phyloP scores from a whole-genome alignment of 2,888 invertebrate genomes.

The Shargacucullia verbasci region DNA sequence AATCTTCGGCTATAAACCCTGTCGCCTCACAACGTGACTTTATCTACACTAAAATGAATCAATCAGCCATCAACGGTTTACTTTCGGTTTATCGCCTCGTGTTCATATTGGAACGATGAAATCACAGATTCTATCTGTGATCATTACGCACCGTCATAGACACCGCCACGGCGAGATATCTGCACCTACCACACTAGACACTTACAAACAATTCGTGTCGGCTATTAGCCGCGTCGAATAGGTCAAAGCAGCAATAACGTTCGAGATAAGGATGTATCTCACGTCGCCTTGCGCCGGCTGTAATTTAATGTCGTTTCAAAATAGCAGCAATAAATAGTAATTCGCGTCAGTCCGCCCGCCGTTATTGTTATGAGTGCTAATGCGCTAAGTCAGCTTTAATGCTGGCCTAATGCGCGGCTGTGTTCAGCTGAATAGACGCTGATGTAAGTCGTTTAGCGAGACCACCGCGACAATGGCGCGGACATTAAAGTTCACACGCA shows the following conservation, averaged over 20 bases:
- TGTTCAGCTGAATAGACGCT: constrained; percentile 61
- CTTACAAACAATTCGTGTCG: constrained; percentile 61
- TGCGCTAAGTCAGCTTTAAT: constrained; percentile 71
- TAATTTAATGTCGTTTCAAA: constrained; percentile 72
- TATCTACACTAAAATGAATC: constrained; percentile 79
- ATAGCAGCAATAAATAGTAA: constrained; percentile 75
- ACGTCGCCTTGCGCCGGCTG: constrained; percentile 52
- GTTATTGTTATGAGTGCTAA: constrained; percentile 76
- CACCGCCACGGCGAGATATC: constrained; percentile 27
- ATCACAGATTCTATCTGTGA: constrained; percentile 56
- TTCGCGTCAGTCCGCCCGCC: constrained; percentile 66
- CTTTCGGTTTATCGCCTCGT: constrained; percentile 66
- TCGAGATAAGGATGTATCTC: constrained; percentile 64
- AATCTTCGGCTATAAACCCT: constrained; percentile 72
- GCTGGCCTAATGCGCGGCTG: constrained; percentile 66
- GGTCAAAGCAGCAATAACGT: constrained; percentile 67
- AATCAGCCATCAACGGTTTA: constrained; percentile 74
- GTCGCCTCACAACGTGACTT: constrained; percentile 69
- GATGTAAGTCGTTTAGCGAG: constrained; percentile 68
- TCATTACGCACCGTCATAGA: constrained; percentile 51
- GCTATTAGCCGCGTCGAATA: constrained; percentile 63
- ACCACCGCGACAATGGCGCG: constrained; percentile 60
- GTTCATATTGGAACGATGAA: constrained; percentile 58
- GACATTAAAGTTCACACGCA: constrained; percentile 76
- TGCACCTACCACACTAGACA: constrained; percentile 43